These are phyloP conservation scores for Scaptomyza montana DNA, from an alignment of 1,140 invertebrate species.

Conservation along the genomic window DNA sequence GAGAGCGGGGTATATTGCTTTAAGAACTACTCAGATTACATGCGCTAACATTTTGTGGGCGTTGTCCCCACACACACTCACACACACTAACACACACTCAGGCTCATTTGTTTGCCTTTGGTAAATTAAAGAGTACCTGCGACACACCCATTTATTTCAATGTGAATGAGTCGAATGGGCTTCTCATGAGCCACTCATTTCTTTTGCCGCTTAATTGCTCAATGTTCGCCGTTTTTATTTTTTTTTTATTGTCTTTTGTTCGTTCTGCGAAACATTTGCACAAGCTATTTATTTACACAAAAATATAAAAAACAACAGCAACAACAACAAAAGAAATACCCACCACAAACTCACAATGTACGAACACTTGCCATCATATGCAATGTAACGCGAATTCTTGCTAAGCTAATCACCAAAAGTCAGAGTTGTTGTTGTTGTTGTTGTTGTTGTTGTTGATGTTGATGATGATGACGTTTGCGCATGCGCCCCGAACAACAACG, in stretches of 20 bases:
- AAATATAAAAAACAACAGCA: slow-evolving; percentile 25
- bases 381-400: slow-evolving; percentile 76
- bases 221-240: slow-evolving; percentile 59
- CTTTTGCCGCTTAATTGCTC: slow-evolving; percentile 65
- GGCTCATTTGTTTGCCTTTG: slow-evolving; percentile 23
- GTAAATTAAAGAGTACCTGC: slow-evolving; percentile 51
- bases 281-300: slow-evolving; percentile 68
- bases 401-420: slow-evolving; percentile 76
- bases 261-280: slow-evolving; percentile 55
- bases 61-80: slow-evolving; percentile 27
- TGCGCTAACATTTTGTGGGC: slow-evolving; percentile 53
- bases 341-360: slow-evolving; percentile 34
- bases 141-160: slow-evolving; percentile 36
- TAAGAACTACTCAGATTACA: slow-evolving; percentile 67
- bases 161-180: slow-evolving; percentile 25
- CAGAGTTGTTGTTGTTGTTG: slow-evolving; percentile 40
- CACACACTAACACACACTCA: slow-evolving; percentile 5
- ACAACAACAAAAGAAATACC: slow-evolving; percentile 19
- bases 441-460: slow-evolving; percentile 16
- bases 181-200: slow-evolving; percentile 48
- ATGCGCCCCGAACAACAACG: slow-evolving; percentile 49
- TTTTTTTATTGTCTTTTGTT: slow-evolving; percentile 77
- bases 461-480: slow-evolving; percentile 22
- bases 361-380: slow-evolving; percentile 31
- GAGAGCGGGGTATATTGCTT: not conserved